Base-by-base conservation (phyloP, 2,113 vertebrate genomes). In the Chaetorhynchus papuensis region DNA sequence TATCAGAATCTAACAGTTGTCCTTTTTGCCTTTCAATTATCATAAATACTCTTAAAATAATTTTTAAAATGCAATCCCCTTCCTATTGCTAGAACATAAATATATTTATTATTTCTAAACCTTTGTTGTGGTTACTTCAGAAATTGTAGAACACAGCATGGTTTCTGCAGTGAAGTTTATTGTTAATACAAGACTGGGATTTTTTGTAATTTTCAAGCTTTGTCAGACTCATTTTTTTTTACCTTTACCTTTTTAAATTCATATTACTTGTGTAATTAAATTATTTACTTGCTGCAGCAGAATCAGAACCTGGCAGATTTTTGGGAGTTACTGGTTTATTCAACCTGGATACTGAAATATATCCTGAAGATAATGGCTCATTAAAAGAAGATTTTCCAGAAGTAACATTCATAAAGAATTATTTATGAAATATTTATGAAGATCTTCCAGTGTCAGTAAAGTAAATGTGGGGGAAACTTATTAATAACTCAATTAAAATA, bases 201-300 rank as follows among this genome's bases (percentile, higher is more conserved):
- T 93, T 56, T 66, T 27, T 41, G 15, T 15, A 50, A 45, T 8
- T 69, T 87, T 79, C 30, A 69, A 42, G 3, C 22, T 69, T 87
- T 79, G 6, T 19, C 20, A 42, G 22, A 35, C 4, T 53, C 7
- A 1, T 1, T 60, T 75, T 68, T n/a, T 92, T 75, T 11, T 50
- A 31, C 2, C 1, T 81, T 78, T 65, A 10, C 1, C 2, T 31
- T 57, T 85, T 35, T 2, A 3, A 15, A 20, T 76, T 47, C 0
- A 6, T 57, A 54, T 21, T 75, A 35, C 57, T 19, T 5, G 8
- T 49, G 56, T 23, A 49, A 75, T 41, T 24, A 52, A 72, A 59
- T 69, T 52, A 27, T 74, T 86, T 60, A 28, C 16, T 31, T 80
- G 9, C 20, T 56, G 13, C 17, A 71, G 60, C 3, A 78, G 35